phyloP scores from a whole-genome alignment of 2,888 invertebrate genomes.

The Eupithecia tripunctaria region DNA sequence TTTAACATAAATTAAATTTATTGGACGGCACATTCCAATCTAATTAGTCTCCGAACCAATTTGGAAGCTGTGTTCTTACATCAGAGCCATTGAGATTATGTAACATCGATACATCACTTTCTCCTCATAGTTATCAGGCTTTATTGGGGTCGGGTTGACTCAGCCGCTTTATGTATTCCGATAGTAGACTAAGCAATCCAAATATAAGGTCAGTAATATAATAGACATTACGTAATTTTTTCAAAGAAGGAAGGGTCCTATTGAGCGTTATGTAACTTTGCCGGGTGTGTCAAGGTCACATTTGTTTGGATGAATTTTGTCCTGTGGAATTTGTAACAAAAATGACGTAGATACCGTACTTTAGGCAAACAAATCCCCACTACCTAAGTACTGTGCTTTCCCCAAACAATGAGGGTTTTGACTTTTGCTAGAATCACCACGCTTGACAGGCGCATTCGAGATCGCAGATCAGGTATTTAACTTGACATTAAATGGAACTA shows the following conservation, averaged over 20 bases:
- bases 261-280: slow-evolving; percentile 10
- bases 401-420: background rate
- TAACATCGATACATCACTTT: slow-evolving; percentile 79
- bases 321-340: background rate
- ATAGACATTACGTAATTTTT: slow-evolving; percentile 41
- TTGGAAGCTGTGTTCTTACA: slow-evolving; percentile 34
- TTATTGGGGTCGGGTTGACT: slow-evolving; percentile 71
- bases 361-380: background rate
- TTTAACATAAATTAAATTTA: background rate
- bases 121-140: slow-evolving; percentile 70
- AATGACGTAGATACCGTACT: background rate
- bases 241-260: slow-evolving; percentile 23
- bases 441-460: background rate
- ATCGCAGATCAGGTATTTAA: background rate
- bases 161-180: slow-evolving; percentile 71
- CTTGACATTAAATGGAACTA: no score
- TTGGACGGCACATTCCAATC: background rate
- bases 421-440: background rate
- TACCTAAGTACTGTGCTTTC: background rate
- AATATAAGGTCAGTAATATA: slow-evolving; percentile 61
- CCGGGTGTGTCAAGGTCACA: slow-evolving; percentile 37
- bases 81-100: slow-evolving; percentile 58
- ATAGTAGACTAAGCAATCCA: slow-evolving; percentile 65
- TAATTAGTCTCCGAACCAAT: slow-evolving; percentile 8
- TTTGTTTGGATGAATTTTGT: slow-evolving; percentile 9